Evolutionary conservation across 64 coral and sea anemone genomes (phyloP).

Genomic region (Pachyseris speciosa): DNA sequence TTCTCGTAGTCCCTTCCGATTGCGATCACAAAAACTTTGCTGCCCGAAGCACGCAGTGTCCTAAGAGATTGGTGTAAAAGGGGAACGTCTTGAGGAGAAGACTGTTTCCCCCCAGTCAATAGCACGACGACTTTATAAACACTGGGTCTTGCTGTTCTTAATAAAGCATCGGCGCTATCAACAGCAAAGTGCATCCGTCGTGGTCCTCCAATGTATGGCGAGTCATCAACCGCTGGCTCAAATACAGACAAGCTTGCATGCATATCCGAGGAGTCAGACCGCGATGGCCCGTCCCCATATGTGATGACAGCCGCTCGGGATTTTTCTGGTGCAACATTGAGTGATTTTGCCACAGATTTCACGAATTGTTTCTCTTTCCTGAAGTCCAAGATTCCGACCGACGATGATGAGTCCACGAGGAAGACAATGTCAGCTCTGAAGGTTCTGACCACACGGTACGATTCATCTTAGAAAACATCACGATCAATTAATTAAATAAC

Average conservation of each 20-base stretch:
- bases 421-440: constrained; percentile 67
- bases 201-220: constrained; percentile 24
- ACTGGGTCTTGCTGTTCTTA: neutral
- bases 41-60: constrained; percentile 11
- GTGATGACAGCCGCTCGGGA: constrained; percentile 58
- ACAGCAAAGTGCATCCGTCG: constrained; percentile 36
- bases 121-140: constrained; percentile 16
- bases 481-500: too few species aligned
- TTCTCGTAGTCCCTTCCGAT: constrained; percentile 9
- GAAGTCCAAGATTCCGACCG: constrained; percentile 27
- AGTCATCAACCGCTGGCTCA: constrained; percentile 10
- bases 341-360: constrained; percentile 31
- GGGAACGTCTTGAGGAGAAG: neutral
- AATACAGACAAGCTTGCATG: neutral
- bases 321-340: constrained; percentile 40
- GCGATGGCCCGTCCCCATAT: neutral
- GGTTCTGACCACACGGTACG: neutral
- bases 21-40: constrained; percentile 16
- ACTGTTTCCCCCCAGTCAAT: constrained; percentile 11
- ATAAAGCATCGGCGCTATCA: neutral
- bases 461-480: neutral
- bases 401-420: constrained; percentile 77
- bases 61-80: constrained; percentile 15
- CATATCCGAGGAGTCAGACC: neutral
- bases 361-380: constrained; percentile 51